Evolutionary conservation across 64 coral and sea anemone genomes (phyloP).

Genomic region (Cladopsammia gracilis): DNA sequence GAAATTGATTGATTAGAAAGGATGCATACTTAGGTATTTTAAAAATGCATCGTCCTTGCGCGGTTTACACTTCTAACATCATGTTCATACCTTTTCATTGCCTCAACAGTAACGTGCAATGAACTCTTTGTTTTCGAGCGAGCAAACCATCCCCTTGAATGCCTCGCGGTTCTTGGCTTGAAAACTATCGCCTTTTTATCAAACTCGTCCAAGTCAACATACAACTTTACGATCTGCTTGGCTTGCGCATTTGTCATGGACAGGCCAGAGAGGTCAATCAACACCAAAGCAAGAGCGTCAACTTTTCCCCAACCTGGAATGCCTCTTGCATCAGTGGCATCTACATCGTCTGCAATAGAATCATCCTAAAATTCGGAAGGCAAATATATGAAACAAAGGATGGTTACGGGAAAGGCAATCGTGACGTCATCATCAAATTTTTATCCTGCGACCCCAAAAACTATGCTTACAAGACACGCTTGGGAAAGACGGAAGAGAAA

Average conservation of each 20-base stretch:
- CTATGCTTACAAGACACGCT: too few relatives aligned
- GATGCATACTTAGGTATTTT: not conserved
- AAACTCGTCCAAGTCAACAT: not conserved
- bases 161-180: not conserved
- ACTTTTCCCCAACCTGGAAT: slow-evolving; percentile 52
- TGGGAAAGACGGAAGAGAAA: too few relatives aligned
- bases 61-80: not conserved
- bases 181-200: not conserved
- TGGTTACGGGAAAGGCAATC: too few relatives aligned
- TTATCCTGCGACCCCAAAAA: too few relatives aligned
- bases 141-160: not conserved
- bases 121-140: not conserved
- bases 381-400: too few relatives aligned
- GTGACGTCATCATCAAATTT: too few relatives aligned
- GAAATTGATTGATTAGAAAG: not conserved
- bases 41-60: not conserved
- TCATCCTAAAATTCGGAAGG: slow-evolving; percentile 7
- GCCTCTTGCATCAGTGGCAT: not conserved
- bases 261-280: slow-evolving; percentile 38
- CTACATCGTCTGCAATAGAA: slow-evolving; percentile 4
- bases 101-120: not conserved
- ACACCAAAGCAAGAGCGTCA: not conserved
- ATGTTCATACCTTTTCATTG: not conserved
- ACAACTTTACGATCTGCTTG: not conserved
- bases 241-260: slow-evolving; percentile 45